phyloP scores from a whole-genome alignment of 2,113 vertebrate species.

The Rhipidura dahli region DNA sequence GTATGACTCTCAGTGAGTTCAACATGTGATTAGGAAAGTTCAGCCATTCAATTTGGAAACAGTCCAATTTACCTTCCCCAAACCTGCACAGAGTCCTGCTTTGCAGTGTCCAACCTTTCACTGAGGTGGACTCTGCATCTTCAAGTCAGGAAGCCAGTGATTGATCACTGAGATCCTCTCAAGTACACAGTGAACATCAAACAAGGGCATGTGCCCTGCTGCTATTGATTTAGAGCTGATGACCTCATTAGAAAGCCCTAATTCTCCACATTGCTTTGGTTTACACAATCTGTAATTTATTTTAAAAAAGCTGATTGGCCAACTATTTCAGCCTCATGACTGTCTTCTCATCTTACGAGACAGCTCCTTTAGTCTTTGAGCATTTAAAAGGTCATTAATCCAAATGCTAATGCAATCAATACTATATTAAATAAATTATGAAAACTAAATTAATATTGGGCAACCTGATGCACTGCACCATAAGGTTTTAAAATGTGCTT shows the following conservation, averaged over 20 bases:
- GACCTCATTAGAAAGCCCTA: slow-evolving; percentile 47
- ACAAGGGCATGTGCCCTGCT: neutral
- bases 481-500: slow-evolving; percentile 42
- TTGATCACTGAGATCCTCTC: slow-evolving; percentile 36
- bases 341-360: slow-evolving; percentile 1
- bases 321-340: slow-evolving; percentile 30
- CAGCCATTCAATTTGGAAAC: neutral
- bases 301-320: slow-evolving; percentile 54
- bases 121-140: neutral
- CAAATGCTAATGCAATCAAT: slow-evolving; percentile 74
- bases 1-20: neutral
- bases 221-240: slow-evolving; percentile 41
- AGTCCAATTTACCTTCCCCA: neutral
- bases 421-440: slow-evolving; percentile 69
- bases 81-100: neutral
- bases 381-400: slow-evolving; percentile 73
- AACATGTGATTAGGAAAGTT: neutral
- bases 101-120: neutral
- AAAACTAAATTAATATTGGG: slow-evolving; percentile 75
- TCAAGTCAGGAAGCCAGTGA: neutral
- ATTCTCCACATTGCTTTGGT: slow-evolving; percentile 27
- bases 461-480: slow-evolving; percentile 40
- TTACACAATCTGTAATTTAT: slow-evolving; percentile 43
- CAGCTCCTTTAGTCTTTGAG: slow-evolving; percentile 32
- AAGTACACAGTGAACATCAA: slow-evolving; percentile 8